A percentile compares a stretch with the other conserved stretches of the same genome.
Evolutionary conservation across 2,797 vertebrate genomes (phyloP).

Genomic region (Prunella strophiata): DNA sequence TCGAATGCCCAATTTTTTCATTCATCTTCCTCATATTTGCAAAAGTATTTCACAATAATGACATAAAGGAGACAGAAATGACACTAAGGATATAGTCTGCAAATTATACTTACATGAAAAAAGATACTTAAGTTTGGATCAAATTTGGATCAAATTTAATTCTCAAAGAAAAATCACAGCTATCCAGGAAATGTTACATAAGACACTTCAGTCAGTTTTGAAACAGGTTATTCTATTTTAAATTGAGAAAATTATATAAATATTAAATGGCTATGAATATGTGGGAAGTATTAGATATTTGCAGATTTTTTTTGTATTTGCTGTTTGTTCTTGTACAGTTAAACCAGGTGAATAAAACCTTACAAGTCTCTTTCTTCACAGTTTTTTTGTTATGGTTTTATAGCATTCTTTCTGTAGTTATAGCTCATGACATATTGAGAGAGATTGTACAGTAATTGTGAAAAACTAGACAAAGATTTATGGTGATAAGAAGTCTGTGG

Average conservation of each 20-base stretch:
- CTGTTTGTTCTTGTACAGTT: not conserved
- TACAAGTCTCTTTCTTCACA: not conserved
- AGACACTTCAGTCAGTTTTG: not conserved
- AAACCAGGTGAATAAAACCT: not conserved
- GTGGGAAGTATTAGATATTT: not conserved
- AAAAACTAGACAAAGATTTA: not conserved
- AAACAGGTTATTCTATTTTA: not conserved
- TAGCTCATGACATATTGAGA: not conserved
- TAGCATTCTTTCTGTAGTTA: not conserved
- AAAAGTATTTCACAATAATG: not conserved
- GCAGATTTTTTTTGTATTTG: not conserved
- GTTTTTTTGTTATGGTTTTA: not conserved
- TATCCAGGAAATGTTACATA: not conserved
- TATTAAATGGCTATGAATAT: not conserved
- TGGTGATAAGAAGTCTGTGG: not conserved
- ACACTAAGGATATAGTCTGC: not conserved
- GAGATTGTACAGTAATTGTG: not conserved
- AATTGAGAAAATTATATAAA: not conserved
- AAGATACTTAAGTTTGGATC: not conserved
- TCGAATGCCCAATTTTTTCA: not conserved
- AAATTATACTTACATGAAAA: not conserved
- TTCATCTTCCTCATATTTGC: not conserved
- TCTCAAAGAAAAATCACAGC: not conserved
- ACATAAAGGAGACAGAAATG: not conserved
- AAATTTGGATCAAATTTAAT: not conserved